Evolutionary conservation across 1,140 invertebrate species (phyloP).

Genomic region (Laupala kohalensis): DNA sequence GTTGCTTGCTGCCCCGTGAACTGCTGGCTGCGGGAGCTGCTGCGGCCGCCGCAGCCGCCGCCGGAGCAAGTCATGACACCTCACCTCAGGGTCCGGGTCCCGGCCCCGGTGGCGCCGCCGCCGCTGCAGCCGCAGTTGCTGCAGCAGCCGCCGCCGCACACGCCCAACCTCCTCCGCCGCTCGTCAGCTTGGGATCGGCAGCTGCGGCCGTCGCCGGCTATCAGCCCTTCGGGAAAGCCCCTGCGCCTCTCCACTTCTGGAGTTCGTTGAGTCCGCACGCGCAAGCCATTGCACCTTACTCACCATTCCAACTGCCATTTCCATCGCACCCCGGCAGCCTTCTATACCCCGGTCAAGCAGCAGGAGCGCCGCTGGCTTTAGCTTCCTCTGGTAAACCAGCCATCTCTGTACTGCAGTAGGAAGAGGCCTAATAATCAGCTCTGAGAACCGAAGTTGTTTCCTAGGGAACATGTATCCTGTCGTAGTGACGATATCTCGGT

Average conservation of each 20-base stretch:
- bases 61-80: neutral
- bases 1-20: neutral
- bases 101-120: neutral
- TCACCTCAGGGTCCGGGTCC: too few relatives aligned
- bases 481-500: too few relatives aligned
- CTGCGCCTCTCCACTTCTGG: slow-evolving; percentile 4
- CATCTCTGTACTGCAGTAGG: slow-evolving; percentile 1
- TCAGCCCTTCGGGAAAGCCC: neutral
- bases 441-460: too few relatives aligned
- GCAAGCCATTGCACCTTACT: neutral
- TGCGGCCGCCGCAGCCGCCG: too few relatives aligned
- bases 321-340: neutral
- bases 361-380: neutral
- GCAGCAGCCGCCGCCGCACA: too few relatives aligned
- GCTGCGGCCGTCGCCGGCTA: neutral
- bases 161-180: neutral
- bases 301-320: neutral
- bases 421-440: too few relatives aligned
- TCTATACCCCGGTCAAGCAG: neutral
- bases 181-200: neutral
- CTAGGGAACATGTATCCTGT: too few relatives aligned
- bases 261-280: neutral
- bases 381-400: neutral
- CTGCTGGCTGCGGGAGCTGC: neutral
- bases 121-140: neutral